Base-by-base conservation (phyloP, 2,888 invertebrate species). In the Deilephila porcellus region DNA sequence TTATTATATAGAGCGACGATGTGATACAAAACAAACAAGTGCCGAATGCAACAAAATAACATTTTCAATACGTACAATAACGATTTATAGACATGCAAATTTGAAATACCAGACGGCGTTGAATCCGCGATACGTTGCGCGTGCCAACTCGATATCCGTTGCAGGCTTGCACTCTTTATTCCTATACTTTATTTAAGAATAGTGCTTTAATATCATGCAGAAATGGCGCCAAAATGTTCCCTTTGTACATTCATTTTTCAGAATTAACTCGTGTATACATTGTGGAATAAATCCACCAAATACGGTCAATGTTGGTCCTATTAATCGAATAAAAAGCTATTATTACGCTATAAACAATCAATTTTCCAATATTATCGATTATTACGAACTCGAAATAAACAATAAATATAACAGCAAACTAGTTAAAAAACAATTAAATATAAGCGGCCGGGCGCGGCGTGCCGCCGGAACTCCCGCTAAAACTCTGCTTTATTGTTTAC, bases 31-130 rank as follows among this genome's bases (percentile, higher is more conserved):
- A 63, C 20, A 71, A 59, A 71, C n/a, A 71, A 59, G 60, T 71
- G 20, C 17, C 8, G 52, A 25, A 71, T n/a, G 37, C 37, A 71
- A 60, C 34, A 71, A n/a, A 71, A 56, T 52, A 34, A 53, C 62
- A 72, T 53, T 53, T 80, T 77, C 76, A 82, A 81, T 81, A 80
- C 79, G 85, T 87, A 86, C 88, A 88, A 88, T 87, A 87, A 85
- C 82, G 82, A 90, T 91, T 90, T 90, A 90, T 88, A 82, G 83
- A 81, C 83, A 86, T 88, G 89, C 87, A 91, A 90, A 91, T 91
- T 88, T 81, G 81, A 82, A 83, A 80, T 82, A 80, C 82, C 84
- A 85, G 83, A 83, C 86, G 80, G 81, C 20, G 37, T n/a, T 60
- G 59, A 79, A 77, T 76, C 45, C 74, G 37, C 74, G 70, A 73